Base-by-base conservation (phyloP, 2,113 vertebrate species). In the Psittacus erithacus region DNA sequence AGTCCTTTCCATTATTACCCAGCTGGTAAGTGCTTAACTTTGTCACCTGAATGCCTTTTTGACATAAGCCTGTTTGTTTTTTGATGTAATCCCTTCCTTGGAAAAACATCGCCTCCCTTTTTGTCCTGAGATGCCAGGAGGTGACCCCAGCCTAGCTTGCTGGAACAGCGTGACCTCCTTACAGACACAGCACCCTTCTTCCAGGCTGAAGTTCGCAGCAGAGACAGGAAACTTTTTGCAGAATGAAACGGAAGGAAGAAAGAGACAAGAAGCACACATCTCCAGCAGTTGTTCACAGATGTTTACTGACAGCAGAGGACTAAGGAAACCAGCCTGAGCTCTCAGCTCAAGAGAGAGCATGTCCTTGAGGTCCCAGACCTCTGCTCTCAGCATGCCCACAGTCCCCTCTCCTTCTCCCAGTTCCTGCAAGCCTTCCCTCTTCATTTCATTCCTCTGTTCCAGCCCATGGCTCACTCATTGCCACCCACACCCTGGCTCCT, bases 251-350 rank as follows among this genome's bases (percentile, higher is more conserved):
- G 74, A 60, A 89, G 33, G 27, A n/a, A 90, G 46, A 86, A 81
- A 22, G 57, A 84, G 63, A 91, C 33, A 62, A 93, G 75, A 86
- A 91, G 74, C 29, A 46, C 50, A 62, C 38, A n/a, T 20, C 17
- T 62, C 43, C 73, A 86, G 67, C 0, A 2, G 59, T 33, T 76
- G 82, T 50, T 80, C 73, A 57, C 64, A 84, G 82, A 80, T 86
- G 55, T 92, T 92, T 93, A 60, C 81, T 65, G 38, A 73, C 62
- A 91, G 57, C 52, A 93, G 76, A 86, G 47, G 49, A 90, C 31
- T 47, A 69, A 59, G n/a, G 27, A 92, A 47, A 83, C 22, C 62
- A 90, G 64, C 19, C 68, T 91, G 75, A 80, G 41, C 62, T 94
- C 62, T 47, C 76, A 74, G 35, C 27, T 38, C 43, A 41, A 46